Conservation (phyloP, 2,113 vertebrate species). For the Fregetta grallaria region DNA sequence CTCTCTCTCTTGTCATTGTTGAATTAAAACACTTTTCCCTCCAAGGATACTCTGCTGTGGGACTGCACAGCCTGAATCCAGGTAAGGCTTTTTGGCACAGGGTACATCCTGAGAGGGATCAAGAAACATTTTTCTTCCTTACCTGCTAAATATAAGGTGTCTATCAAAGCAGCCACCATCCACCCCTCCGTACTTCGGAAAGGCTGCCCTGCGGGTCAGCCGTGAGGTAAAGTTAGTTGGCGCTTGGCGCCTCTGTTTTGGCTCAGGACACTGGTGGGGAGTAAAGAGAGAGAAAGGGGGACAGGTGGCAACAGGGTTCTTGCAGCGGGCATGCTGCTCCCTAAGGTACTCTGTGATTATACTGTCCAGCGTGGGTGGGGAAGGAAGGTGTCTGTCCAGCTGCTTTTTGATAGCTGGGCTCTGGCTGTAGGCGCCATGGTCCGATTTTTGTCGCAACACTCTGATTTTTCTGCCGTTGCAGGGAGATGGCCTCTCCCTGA, state of each 20-base stretch:
- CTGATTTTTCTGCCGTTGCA: constrained; percentile 88
- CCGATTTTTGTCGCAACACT: constrained; percentile 94
- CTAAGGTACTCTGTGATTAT: constrained; percentile 99
- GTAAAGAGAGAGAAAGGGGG: constrained; percentile 99
- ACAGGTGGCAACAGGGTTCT: constrained; percentile 98
- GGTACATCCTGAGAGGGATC: background rate
- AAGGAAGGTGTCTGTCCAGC: constrained; percentile 94
- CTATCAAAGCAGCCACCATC: constrained; percentile 98
- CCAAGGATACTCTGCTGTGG: background rate
- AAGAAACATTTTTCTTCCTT: constrained; percentile 33
- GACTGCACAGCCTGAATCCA: background rate
- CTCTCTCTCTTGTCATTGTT: background rate
- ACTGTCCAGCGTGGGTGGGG: constrained; percentile 94
- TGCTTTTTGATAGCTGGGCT: constrained; percentile 98
- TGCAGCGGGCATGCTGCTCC: constrained; percentile 98
- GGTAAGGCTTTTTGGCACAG: background rate
- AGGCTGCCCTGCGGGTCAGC: constrained; percentile 89
- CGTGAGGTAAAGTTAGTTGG: constrained; percentile 96
- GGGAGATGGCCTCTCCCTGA: constrained; percentile 86
- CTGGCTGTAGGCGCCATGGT: constrained; percentile 97
- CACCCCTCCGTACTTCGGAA: constrained; percentile 97
- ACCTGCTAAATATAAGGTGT: constrained; percentile 99
- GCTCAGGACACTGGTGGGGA: constrained; percentile 97
- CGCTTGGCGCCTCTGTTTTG: constrained; percentile 97
- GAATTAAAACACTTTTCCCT: background rate